A percentile compares a stretch with the other conserved stretches of the same genome.
Evolutionary conservation across 53 echinoderm and acorn worm species (phyloP).

Genomic region (Holothuria scabra): DNA sequence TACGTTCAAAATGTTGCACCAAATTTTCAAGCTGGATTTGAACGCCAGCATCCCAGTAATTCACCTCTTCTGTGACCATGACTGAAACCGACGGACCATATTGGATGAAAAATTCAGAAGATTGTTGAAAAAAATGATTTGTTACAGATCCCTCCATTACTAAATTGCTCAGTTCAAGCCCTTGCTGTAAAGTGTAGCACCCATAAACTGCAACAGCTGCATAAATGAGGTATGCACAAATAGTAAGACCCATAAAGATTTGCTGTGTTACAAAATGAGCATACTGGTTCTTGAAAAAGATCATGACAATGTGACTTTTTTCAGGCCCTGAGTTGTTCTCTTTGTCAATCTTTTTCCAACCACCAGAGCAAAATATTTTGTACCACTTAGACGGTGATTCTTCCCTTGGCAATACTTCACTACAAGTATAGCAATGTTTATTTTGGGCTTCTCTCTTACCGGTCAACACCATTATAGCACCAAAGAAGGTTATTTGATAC

Average conservation of each 20-base stretch:
- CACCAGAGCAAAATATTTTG: conserved; percentile 61
- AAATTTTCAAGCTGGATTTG: conserved; percentile 47
- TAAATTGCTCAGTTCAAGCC: conserved; percentile 55
- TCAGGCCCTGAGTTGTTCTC: conserved; percentile 20
- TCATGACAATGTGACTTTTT: conserved; percentile 48
- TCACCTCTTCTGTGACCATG: conserved; percentile 46
- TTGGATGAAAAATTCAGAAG: conserved; percentile 34
- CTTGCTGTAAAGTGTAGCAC: conserved; percentile 47
- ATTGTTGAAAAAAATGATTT: conserved; percentile 47
- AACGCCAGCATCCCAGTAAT: conserved; percentile 58
- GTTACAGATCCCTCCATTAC: conserved; percentile 58
- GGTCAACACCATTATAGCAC: conserved; percentile 70
- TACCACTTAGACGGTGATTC: conserved; percentile 37
- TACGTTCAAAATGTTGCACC: conserved; percentile 43
- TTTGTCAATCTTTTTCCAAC: background rate
- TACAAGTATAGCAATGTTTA: conserved; percentile 46
- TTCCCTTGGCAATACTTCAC: conserved; percentile 45
- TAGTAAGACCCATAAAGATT: conserved; percentile 40
- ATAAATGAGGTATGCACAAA: conserved; percentile 50
- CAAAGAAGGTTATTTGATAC: conserved; percentile 79
- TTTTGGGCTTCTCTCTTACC: conserved; percentile 64
- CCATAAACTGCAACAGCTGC: conserved; percentile 56
- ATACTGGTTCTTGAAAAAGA: conserved; percentile 60
- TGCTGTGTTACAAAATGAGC: conserved; percentile 55
- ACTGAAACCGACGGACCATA: conserved; percentile 68